Evolutionary conservation across 2,888 invertebrate genomes (phyloP).

Genomic region (Papilio protenor): DNA sequence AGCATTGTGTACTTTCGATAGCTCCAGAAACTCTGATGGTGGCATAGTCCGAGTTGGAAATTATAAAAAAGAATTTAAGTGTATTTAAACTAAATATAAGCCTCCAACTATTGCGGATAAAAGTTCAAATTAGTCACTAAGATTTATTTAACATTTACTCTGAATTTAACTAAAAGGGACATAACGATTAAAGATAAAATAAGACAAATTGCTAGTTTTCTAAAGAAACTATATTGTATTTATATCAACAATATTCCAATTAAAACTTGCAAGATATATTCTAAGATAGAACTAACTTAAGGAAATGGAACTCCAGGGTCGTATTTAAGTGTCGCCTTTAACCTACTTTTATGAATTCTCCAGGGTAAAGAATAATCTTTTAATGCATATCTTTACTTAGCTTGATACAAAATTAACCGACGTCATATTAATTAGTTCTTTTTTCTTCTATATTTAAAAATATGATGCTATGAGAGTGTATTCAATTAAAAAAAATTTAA

Average conservation of each 20-base stretch:
- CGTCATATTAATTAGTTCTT: slow-evolving; percentile 7
- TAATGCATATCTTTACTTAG: slow-evolving; percentile 32
- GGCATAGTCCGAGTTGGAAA: background rate
- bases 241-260: background rate
- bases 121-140: background rate
- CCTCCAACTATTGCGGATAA: background rate
- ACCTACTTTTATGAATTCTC: slow-evolving; percentile 40
- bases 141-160: background rate
- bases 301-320: slow-evolving; percentile 41
- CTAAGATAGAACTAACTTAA: slow-evolving; percentile 16
- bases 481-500: no score
- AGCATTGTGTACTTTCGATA: background rate
- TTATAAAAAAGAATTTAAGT: background rate
- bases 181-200: slow-evolving; percentile 1
- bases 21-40: background rate
- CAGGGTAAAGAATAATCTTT: slow-evolving; percentile 36
- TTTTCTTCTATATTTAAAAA: background rate
- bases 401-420: background rate
- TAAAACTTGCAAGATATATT: slow-evolving; percentile 12
- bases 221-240: background rate
- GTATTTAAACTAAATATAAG: background rate
- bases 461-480: background rate
- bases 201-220: slow-evolving; percentile 6
- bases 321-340: slow-evolving; percentile 33
- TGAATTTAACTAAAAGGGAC: background rate